Percentiles rank a stretch among this genome's conserved stretches.
Conservation (phyloP, 2,113 vertebrate species). For the Ascaphus truei region DNA sequence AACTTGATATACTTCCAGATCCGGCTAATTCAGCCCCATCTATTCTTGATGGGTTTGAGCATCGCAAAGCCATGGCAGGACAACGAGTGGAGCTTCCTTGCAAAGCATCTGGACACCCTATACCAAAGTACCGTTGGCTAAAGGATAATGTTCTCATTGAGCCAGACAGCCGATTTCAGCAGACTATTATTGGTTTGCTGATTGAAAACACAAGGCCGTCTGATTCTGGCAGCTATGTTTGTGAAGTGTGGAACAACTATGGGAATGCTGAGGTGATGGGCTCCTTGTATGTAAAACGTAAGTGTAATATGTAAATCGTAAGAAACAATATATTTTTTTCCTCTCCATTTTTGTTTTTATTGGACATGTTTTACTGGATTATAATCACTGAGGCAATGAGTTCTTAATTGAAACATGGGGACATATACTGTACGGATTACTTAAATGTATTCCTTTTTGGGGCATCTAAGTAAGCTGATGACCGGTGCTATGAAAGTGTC, state of each 20-base stretch:
- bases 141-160: constrained; percentile 94
- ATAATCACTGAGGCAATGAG: no score
- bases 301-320: constrained; percentile 62
- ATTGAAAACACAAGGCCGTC: constrained; percentile 84
- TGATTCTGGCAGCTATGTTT: constrained; percentile 89
- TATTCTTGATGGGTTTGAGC: constrained; percentile 94
- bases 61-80: constrained; percentile 88
- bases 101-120: constrained; percentile 91
- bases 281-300: constrained; percentile 87
- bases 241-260: constrained; percentile 97
- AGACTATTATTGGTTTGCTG: constrained; percentile 82
- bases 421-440: no score
- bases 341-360: neutral
- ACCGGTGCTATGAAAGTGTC: no score
- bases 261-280: constrained; percentile 92
- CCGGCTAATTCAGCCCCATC: constrained; percentile 91
- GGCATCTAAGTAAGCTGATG: no score
- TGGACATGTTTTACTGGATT: no score
- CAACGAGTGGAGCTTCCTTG: constrained; percentile 92
- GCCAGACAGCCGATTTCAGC: constrained; percentile 88
- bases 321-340: neutral
- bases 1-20: constrained; percentile 73
- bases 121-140: constrained; percentile 95
- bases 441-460: no score
- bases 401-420: no score